Percentiles rank a stretch among this genome's conserved stretches.
phyloP scores from a whole-genome alignment of 2,113 vertebrate genomes.

The Climacteris rufus region DNA sequence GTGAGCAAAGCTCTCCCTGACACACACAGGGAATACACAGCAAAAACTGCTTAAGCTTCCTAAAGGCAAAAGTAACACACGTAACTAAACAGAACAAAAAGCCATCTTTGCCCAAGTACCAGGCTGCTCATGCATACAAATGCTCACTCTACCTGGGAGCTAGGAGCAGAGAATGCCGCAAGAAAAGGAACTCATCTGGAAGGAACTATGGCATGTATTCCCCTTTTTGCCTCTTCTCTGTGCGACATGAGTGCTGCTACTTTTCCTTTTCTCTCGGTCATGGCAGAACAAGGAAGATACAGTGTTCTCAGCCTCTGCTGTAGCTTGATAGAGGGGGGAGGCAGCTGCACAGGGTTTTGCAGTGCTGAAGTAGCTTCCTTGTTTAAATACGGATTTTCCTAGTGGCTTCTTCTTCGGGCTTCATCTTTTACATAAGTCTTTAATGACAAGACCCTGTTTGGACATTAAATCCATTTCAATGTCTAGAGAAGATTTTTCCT shows the following conservation, averaged over 20 bases:
- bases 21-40: neutral
- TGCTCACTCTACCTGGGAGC: neutral
- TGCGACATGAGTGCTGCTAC: neutral
- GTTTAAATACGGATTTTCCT: neutral
- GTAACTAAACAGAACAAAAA: neutral
- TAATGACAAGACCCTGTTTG: neutral
- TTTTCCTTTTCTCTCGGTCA: neutral
- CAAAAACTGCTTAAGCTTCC: neutral
- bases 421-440: neutral
- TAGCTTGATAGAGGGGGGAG: fast-evolving
- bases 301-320: neutral
- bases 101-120: neutral
- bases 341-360: fast-evolving
- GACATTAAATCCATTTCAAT: neutral
- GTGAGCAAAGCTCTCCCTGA: neutral
- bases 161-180: neutral
- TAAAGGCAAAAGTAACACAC: neutral
- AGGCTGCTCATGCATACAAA: neutral
- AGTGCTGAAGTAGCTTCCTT: neutral
- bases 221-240: neutral
- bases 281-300: neutral
- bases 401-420: neutral
- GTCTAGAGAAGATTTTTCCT: neutral
- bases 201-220: neutral
- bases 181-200: neutral